phyloP scores from a whole-genome alignment of 2,888 invertebrate genomes.

The Anorthoa munda region DNA sequence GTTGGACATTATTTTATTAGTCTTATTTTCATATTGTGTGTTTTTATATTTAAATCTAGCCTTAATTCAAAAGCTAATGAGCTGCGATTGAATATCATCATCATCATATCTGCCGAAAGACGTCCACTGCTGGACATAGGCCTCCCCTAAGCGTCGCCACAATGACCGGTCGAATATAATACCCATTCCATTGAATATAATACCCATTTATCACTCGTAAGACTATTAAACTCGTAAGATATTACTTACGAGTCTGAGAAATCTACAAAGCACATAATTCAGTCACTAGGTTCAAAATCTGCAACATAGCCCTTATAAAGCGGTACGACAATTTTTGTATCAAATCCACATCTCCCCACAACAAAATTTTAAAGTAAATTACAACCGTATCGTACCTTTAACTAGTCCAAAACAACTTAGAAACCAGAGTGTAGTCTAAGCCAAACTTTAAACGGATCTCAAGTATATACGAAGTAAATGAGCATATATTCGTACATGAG shows the following conservation, averaged over 20 bases:
- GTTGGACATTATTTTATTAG: constrained; percentile 1
- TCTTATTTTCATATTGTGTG: not conserved
- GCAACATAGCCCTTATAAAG: not conserved
- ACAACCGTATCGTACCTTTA: not conserved
- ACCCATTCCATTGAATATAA: too few relatives aligned
- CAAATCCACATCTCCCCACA: not conserved
- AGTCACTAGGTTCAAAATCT: not conserved
- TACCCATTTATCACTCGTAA: too few relatives aligned
- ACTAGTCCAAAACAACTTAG: not conserved
- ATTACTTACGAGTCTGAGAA: too few relatives aligned
- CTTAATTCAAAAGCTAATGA: too few relatives aligned
- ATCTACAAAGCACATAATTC: too few relatives aligned
- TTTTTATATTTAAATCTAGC: not conserved
- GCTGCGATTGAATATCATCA: too few relatives aligned
- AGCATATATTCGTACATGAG: constrained; percentile 40
- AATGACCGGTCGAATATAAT: too few relatives aligned
- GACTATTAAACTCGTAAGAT: too few relatives aligned
- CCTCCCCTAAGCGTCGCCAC: too few relatives aligned
- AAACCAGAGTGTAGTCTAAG: constrained; percentile 2
- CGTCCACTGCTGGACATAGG: too few relatives aligned
- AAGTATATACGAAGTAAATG: constrained; percentile 43
- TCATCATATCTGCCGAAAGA: too few relatives aligned
- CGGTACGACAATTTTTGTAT: too few relatives aligned
- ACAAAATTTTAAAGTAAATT: not conserved
- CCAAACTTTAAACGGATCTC: constrained; percentile 23